A percentile compares a stretch with the other conserved stretches of the same genome.
These are phyloP conservation scores for Sardina pilchardus DNA, from an alignment of 2,113 vertebrate genomes.

Conservation along the genomic window DNA sequence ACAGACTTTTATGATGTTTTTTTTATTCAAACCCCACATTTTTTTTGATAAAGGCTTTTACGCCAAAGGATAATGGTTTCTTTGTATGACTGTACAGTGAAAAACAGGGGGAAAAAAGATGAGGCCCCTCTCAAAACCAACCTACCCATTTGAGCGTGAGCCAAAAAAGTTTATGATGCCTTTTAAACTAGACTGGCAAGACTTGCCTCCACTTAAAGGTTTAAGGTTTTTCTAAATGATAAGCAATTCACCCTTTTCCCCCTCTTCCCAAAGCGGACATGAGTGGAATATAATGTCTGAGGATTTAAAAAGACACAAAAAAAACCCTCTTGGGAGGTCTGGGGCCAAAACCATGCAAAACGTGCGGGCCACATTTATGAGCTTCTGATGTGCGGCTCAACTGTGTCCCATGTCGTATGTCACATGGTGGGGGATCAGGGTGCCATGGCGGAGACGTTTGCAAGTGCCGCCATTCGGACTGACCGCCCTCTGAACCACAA, in stretches of 20 bases:
- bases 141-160: conserved; percentile 2
- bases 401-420: conserved; percentile 60
- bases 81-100: not conserved
- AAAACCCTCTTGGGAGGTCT: conserved; percentile 17
- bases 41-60: not conserved
- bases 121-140: conserved; percentile 1
- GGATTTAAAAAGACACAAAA: not conserved
- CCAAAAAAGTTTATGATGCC: not conserved
- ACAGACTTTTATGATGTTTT: not conserved
- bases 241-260: not conserved
- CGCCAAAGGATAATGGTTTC: not conserved
- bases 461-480: conserved; percentile 49
- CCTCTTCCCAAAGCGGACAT: not conserved
- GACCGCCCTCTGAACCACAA: conserved; percentile 62
- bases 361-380: conserved; percentile 35
- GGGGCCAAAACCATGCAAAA: conserved; percentile 29
- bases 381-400: conserved; percentile 53
- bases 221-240: conserved; percentile 19
- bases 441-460: conserved; percentile 26
- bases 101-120: not conserved
- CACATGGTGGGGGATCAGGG: conserved; percentile 67
- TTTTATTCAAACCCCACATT: not conserved
- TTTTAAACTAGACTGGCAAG: conserved; percentile 16
- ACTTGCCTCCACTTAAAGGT: conserved; percentile 13
- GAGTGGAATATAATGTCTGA: not conserved